phyloP scores from a whole-genome alignment of 53 echinoderm and acorn worm species.

The Holothuria leucospilota region DNA sequence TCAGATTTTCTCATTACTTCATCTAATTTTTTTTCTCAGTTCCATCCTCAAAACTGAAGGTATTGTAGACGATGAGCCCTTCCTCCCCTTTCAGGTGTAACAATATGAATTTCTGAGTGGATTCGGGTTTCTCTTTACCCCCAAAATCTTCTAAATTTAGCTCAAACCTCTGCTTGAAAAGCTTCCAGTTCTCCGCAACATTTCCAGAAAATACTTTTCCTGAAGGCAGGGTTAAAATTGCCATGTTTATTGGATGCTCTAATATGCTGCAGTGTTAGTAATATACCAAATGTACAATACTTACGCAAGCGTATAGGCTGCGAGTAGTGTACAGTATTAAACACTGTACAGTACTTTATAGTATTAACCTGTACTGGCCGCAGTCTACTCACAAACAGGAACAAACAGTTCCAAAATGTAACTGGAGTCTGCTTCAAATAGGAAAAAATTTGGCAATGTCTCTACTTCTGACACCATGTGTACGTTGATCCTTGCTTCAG shows the following conservation, averaged over 20 bases:
- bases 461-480: too few relatives aligned
- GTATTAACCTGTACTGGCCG: too few relatives aligned
- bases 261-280: too few relatives aligned
- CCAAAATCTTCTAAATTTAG: conserved; percentile 54
- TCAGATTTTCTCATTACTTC: conserved; percentile 61
- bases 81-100: conserved; percentile 61
- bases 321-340: too few relatives aligned
- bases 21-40: conserved; percentile 49
- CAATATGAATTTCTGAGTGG: conserved; percentile 25
- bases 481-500: too few relatives aligned
- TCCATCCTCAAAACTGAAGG: conserved; percentile 38
- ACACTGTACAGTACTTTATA: too few relatives aligned
- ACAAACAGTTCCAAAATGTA: too few relatives aligned
- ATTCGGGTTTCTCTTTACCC: conserved; percentile 25
- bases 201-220: conserved; percentile 58
- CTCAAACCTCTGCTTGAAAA: conserved; percentile 52
- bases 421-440: too few relatives aligned
- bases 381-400: too few relatives aligned
- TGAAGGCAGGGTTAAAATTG: conserved; percentile 46
- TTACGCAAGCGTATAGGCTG: too few relatives aligned
- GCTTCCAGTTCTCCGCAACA: conserved; percentile 68
- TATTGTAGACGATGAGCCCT: conserved; percentile 60
- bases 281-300: too few relatives aligned
- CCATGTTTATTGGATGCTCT: not conserved
- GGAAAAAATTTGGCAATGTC: too few relatives aligned